Conservation (phyloP, 2,113 vertebrate species). For the Chloebia gouldiae region DNA sequence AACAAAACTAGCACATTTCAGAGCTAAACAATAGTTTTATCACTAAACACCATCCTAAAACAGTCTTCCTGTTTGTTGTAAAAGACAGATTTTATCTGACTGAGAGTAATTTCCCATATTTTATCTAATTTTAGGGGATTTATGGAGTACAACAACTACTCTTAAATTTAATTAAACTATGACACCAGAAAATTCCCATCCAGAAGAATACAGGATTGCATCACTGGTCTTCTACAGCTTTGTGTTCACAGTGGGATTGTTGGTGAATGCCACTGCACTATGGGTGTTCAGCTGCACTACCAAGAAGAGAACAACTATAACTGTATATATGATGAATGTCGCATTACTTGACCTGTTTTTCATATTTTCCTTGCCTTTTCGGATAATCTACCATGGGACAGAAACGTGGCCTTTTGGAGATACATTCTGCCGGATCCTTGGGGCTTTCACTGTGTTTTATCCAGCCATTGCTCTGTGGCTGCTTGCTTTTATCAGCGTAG, state of each 20-base stretch:
- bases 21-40: background rate
- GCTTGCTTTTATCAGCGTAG: conserved; percentile 89
- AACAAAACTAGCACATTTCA: background rate
- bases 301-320: conserved; percentile 92
- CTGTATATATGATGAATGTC: conserved; percentile 95
- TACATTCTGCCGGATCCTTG: conserved; percentile 82
- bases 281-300: conserved; percentile 97
- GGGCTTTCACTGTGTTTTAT: conserved; percentile 88
- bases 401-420: conserved; percentile 89
- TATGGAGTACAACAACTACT: background rate
- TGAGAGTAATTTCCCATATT: background rate
- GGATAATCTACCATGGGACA: conserved; percentile 83
- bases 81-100: background rate
- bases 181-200: conserved; percentile 52
- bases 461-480: conserved; percentile 95
- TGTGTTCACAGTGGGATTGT: conserved; percentile 82
- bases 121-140: background rate
- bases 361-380: conserved; percentile 86
- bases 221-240: conserved; percentile 87
- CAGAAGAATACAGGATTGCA: conserved; percentile 79
- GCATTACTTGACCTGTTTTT: conserved; percentile 89
- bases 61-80: background rate
- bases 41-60: background rate
- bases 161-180: background rate
- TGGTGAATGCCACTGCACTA: conserved; percentile 88